Evolutionary conservation across 1,140 invertebrate genomes (phyloP), one percentile per base, ranked within the genome.

Genomic region (Bacillus rossius): DNA sequence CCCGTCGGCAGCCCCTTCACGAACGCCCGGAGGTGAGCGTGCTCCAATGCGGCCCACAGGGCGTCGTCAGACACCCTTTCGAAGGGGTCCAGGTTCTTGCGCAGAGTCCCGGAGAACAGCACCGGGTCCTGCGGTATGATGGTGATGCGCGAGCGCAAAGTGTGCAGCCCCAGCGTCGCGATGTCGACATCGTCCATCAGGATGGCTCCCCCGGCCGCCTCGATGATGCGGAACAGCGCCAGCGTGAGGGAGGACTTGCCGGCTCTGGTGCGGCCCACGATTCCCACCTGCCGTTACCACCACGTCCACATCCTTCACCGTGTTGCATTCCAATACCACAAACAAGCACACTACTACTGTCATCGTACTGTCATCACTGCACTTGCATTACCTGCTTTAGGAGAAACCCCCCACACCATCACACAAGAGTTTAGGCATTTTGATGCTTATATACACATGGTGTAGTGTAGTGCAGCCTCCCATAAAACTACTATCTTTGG

Each of bases 41-140:
- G 81, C 65, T 93, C 87, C 22, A 95, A 68, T n/a, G 89, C 84
- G 59, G 77, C 79, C 92, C 92, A 95, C 8, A 95, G 71, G 43
- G 91, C 83, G 0, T 86, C 84, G 64, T 96, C 92, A 5, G 80
- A 77, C 72, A 88, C 83, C 8, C 74, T 73, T 61, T 85, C 78
- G 67, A 94, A 94, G 0, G 93, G 93, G 78, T 96, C 92, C 20
- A 96, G 78, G 76, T 95, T 91, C 71, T 88, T 79, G 45, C 87
- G 79, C 57, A 95, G 70, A 34, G 84, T 87, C 50, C 92, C 91
- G 34, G 89, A 90, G 75, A 95, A 95, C 50, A 95, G 75, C 55
- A 94, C 88, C 2, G 91, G 92, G 78, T 96, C 92, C 71, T 86
- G 79, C 23, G 82, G 82, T 60, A 85, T 84, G 55, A 84, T 83